phyloP scores from a whole-genome alignment of 2,113 vertebrate species.

The Trogon melanurus region DNA sequence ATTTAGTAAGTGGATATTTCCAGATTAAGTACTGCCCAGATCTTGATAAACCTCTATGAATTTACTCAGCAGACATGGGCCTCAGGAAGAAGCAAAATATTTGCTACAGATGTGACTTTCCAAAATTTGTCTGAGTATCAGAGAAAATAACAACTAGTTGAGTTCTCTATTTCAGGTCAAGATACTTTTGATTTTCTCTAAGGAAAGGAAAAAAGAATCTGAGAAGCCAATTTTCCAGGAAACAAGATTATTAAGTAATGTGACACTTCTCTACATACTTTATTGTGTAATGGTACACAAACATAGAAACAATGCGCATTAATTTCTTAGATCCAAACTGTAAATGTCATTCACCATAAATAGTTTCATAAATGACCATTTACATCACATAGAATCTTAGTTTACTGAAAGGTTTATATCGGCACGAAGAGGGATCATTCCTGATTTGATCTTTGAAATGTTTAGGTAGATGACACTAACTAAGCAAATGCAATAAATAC shows the following conservation, averaged over 20 bases:
- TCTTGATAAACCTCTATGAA: background rate
- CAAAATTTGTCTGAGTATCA: background rate
- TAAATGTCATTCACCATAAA: background rate
- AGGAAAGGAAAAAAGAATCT: background rate
- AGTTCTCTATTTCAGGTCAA: background rate
- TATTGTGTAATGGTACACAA: no score
- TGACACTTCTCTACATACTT: background rate
- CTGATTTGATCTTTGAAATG: background rate
- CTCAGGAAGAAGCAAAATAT: background rate
- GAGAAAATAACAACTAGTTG: background rate
- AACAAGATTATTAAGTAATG: background rate
- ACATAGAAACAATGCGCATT: background rate
- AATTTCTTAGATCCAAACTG: background rate
- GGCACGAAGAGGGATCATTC: background rate
- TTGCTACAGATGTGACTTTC: background rate
- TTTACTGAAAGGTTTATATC: background rate
- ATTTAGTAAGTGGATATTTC: background rate
- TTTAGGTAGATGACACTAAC: background rate
- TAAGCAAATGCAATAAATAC: background rate
- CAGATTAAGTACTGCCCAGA: background rate
- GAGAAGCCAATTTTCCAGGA: background rate
- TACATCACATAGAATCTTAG: background rate
- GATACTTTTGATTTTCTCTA: background rate
- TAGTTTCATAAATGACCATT: background rate
- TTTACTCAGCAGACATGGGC: background rate